A percentile compares a stretch with the other conserved stretches of the same genome.
Conservation (phyloP, 1,140 invertebrate species). For the Drosophila nebulosa region DNA sequence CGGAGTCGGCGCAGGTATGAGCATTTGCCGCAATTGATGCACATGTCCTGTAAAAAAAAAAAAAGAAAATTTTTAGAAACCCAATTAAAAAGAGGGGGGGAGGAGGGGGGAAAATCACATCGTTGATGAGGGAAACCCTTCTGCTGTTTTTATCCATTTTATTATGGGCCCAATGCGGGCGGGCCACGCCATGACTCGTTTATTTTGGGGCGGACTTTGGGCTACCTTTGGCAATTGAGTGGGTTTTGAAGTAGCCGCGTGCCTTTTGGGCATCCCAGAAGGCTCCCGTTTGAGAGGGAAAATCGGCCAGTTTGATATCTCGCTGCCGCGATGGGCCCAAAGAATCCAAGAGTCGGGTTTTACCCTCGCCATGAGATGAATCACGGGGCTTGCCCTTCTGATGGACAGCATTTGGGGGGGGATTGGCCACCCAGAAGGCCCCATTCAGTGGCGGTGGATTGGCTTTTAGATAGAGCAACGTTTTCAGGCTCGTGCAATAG, state of each 20-base stretch:
- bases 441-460: slow-evolving; percentile 83
- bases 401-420: slow-evolving; percentile 91
- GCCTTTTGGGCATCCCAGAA: slow-evolving; percentile 74
- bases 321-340: slow-evolving; percentile 90
- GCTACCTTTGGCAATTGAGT: not conserved
- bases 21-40: slow-evolving; percentile 99
- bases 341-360: slow-evolving; percentile 92
- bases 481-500: slow-evolving; percentile 94
- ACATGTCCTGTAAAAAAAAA: slow-evolving; percentile 91
- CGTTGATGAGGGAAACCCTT: slow-evolving; percentile 98
- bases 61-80: too few species aligned
- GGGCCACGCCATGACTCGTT: slow-evolving; percentile 91
- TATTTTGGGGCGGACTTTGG: slow-evolving; percentile 82
- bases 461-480: slow-evolving; percentile 91
- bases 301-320: slow-evolving; percentile 85
- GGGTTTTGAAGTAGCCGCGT: not conserved
- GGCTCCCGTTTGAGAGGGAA: slow-evolving; percentile 83
- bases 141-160: slow-evolving; percentile 94
- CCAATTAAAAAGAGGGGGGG: not conserved
- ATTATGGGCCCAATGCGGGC: slow-evolving; percentile 91
- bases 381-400: slow-evolving; percentile 95
- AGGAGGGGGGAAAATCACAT: slow-evolving; percentile 85
- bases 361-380: slow-evolving; percentile 84
- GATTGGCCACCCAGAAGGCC: slow-evolving; percentile 95
- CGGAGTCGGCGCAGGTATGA: slow-evolving; percentile 99